Percentiles rank a stretch among this genome's conserved stretches.
Conservation (phyloP, 2,113 vertebrate species). For the Elaphurus davidianus region DNA sequence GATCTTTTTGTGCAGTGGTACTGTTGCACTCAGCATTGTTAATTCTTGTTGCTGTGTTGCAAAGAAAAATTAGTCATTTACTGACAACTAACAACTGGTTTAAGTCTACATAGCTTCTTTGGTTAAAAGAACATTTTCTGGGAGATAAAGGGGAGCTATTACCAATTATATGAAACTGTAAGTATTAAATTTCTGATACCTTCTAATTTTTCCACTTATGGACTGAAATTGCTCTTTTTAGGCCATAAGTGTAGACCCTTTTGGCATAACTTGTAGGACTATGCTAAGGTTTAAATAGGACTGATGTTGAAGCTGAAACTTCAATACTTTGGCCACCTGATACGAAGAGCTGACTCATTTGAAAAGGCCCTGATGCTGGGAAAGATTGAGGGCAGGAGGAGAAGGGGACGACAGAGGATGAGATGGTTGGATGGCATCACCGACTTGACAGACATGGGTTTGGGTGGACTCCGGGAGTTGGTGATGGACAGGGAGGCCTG, state of each 20-base stretch:
- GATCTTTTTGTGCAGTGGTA: neutral
- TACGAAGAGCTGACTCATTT: neutral
- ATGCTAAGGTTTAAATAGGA: neutral
- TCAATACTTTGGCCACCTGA: neutral
- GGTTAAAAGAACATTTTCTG: slow-evolving; percentile 44
- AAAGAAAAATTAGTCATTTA: slow-evolving; percentile 23
- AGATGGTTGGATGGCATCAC: neutral
- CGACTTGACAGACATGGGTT: neutral
- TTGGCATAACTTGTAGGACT: neutral
- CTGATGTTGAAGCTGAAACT: neutral
- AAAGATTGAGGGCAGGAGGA: neutral
- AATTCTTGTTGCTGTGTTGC: slow-evolving; percentile 3
- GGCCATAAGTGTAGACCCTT: neutral
- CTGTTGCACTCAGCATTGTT: slow-evolving; percentile 43
- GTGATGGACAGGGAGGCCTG: neutral
- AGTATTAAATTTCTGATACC: neutral
- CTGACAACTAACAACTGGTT: neutral
- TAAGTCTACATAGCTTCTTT: slow-evolving; percentile 6
- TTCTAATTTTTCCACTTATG: neutral
- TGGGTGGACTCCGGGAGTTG: neutral
- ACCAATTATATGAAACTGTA: neutral
- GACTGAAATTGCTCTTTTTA: slow-evolving; percentile 29
- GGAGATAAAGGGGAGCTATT: neutral
- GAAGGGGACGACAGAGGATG: neutral
- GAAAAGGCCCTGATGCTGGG: neutral